These are phyloP conservation scores for Stenodera caucasica DNA, from an alignment of 2,888 invertebrate genomes.

Conservation along the genomic window DNA sequence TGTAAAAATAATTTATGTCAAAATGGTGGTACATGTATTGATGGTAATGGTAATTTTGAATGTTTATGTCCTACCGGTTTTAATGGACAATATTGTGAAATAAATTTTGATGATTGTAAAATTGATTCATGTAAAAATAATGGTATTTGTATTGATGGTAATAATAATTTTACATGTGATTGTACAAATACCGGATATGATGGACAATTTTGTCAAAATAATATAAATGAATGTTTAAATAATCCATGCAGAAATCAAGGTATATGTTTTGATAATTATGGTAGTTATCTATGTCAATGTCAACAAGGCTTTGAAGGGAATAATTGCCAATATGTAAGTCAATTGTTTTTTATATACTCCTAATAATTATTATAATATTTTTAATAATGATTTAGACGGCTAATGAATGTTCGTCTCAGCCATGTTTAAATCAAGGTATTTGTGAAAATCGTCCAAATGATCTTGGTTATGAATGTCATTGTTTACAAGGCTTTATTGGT, in stretches of 20 bases:
- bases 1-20: constrained; percentile 76
- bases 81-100: constrained; percentile 70
- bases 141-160: constrained; percentile 66
- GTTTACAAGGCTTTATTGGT: constrained; percentile 60
- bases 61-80: constrained; percentile 61
- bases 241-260: constrained; percentile 75
- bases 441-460: constrained; percentile 62
- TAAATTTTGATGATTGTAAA: constrained; percentile 75
- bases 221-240: constrained; percentile 77
- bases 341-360: constrained; percentile 25
- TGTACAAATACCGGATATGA: constrained; percentile 76
- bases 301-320: constrained; percentile 76
- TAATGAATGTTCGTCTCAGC: constrained; percentile 62
- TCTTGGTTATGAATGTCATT: constrained; percentile 60
- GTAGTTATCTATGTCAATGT: constrained; percentile 78
- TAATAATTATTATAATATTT: neutral
- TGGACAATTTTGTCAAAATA: constrained; percentile 72
- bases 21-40: constrained; percentile 77
- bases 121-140: constrained; percentile 71
- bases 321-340: constrained; percentile 70
- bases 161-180: constrained; percentile 76
- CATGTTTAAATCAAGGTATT: constrained; percentile 64
- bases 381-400: constrained; percentile 49
- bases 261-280: constrained; percentile 80
- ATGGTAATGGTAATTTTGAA: constrained; percentile 47